These are phyloP conservation scores for Penaeus monodon DNA, from an alignment of 2,888 invertebrate genomes.

Conservation along the genomic window DNA sequence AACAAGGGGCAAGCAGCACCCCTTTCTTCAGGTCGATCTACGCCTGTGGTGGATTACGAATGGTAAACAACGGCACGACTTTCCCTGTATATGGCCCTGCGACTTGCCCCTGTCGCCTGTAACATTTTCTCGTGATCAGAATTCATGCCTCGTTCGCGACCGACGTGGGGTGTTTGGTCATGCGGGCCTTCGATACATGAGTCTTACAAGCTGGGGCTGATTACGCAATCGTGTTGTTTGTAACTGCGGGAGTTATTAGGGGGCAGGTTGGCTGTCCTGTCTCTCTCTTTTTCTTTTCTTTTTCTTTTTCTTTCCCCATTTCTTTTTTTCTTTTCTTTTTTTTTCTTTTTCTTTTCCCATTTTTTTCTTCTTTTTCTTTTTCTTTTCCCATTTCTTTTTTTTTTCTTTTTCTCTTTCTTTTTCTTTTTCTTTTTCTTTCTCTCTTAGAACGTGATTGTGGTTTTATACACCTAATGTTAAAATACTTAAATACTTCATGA, in stretches of 20 bases:
- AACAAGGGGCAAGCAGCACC: background rate
- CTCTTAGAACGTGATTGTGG: background rate
- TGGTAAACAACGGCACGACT: background rate
- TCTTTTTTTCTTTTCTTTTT: background rate
- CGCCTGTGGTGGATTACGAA: background rate
- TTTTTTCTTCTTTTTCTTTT: background rate
- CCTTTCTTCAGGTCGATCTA: background rate
- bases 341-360: no score
- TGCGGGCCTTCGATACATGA: no score
- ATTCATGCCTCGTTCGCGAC: no score
- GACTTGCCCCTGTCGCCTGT: no score
- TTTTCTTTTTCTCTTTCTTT: background rate
- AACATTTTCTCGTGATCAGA: no score
- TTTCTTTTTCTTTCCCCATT: background rate
- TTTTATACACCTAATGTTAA: background rate
- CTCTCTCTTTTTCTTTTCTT: background rate
- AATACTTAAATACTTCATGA: no score
- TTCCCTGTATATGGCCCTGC: no score
- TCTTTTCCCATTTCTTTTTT: background rate
- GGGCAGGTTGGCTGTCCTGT: no score
- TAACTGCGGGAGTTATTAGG: no score
- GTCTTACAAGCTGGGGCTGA: no score
- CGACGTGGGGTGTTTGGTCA: no score
- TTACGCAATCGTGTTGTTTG: no score
- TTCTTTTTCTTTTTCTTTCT: background rate